Conservation (phyloP, 2,888 invertebrate species). For the Eulithis testata region DNA sequence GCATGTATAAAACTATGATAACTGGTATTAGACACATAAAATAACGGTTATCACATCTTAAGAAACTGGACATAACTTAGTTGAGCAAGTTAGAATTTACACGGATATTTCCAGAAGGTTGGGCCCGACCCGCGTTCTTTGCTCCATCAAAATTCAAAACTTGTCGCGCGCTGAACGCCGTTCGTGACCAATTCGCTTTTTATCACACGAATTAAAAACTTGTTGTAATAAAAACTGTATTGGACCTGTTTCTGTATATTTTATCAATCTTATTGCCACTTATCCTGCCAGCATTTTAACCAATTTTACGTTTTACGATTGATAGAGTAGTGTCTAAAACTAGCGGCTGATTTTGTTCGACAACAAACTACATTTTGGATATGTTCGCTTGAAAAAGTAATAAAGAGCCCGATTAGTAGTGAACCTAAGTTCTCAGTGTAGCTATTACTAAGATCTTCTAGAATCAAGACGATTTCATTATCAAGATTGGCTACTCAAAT, state of each 20-base stretch:
- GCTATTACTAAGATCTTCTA: too few relatives aligned
- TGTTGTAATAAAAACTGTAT: conserved; percentile 3
- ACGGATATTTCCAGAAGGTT: conserved; percentile 38
- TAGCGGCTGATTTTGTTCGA: too few relatives aligned
- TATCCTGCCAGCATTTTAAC: too few relatives aligned
- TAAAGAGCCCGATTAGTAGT: too few relatives aligned
- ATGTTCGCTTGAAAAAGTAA: too few relatives aligned
- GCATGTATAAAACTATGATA: too few relatives aligned
- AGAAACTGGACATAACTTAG: conserved; percentile 20
- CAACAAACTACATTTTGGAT: too few relatives aligned
- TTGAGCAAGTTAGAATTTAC: conserved; percentile 37
- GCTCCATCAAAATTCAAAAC: conserved; percentile 61
- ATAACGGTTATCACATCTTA: neutral
- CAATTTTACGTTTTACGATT: too few relatives aligned
- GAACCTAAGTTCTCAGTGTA: too few relatives aligned
- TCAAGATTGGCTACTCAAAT: neutral
- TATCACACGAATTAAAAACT: conserved; percentile 50
- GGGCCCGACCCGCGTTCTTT: conserved; percentile 17
- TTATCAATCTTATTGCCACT: too few relatives aligned
- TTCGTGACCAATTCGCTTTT: conserved; percentile 55
- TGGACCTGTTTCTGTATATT: neutral
- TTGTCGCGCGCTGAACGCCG: conserved; percentile 51
- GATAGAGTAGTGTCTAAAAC: too few relatives aligned
- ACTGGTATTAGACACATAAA: conserved; percentile 2
- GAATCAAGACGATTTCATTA: neutral